phyloP scores from a whole-genome alignment of 2,797 vertebrate species.

The Danio choprae region DNA sequence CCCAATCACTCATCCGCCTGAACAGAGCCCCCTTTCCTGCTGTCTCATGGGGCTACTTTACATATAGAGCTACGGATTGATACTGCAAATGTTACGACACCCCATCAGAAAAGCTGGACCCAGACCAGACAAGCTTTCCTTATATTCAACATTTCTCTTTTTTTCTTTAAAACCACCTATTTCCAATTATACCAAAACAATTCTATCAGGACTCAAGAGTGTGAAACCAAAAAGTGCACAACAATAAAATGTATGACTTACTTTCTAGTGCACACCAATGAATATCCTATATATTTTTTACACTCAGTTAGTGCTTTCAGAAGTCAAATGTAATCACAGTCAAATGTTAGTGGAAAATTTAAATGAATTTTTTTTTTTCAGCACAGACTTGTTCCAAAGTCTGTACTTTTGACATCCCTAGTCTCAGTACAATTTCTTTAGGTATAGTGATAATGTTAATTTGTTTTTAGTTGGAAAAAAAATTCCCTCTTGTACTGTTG shows the following conservation, averaged over 20 bases:
- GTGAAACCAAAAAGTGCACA: slow-evolving; percentile 15
- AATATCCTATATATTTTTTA: no score
- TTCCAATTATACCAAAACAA: slow-evolving; percentile 65
- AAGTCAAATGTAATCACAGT: no score
- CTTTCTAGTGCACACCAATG: no score
- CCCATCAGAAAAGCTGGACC: slow-evolving; percentile 30
- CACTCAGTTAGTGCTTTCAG: no score
- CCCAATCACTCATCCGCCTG: slow-evolving; percentile 37
- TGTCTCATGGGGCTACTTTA: slow-evolving; percentile 35
- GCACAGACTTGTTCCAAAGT: no score
- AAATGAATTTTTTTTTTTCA: no score
- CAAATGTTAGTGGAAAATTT: no score
- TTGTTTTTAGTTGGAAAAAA: no score
- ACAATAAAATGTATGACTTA: neutral
- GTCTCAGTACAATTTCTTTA: no score
- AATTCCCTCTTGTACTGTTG: no score
- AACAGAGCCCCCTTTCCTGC: slow-evolving; percentile 17
- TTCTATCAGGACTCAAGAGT: slow-evolving; percentile 72
- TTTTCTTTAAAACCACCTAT: slow-evolving; percentile 16
- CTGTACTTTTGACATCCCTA: no score
- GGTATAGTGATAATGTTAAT: no score
- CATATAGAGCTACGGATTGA: slow-evolving; percentile 38
- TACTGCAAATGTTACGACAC: slow-evolving; percentile 35
- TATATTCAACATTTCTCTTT: slow-evolving; percentile 36
- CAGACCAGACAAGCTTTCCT: slow-evolving; percentile 39